These are phyloP conservation scores for Poecilia picta DNA, from an alignment of 2,797 vertebrate species.

Conservation along the genomic window DNA sequence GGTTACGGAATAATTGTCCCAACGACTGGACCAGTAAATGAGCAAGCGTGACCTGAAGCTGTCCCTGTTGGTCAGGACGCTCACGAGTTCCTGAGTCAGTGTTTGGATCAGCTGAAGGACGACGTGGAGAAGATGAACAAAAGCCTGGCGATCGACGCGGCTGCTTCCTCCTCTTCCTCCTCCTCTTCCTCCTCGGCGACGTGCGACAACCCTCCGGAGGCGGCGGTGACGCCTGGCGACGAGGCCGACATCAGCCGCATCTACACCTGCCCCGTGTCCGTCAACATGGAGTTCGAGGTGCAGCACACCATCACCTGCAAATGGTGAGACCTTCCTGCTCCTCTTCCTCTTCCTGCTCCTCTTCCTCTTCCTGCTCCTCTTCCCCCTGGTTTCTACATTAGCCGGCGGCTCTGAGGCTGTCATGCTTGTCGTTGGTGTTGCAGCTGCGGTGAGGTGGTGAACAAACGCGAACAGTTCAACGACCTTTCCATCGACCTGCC, in stretches of 20 bases:
- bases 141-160: constrained; percentile 86
- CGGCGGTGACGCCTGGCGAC: constrained; percentile 72
- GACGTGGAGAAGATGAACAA: constrained; percentile 99
- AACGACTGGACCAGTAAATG: neutral
- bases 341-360: no score
- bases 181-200: constrained; percentile 25
- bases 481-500: constrained; percentile 98
- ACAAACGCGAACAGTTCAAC: constrained; percentile 96
- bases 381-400: no score
- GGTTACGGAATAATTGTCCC: neutral
- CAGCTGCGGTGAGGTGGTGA: constrained; percentile 94
- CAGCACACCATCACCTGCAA: constrained; percentile 98
- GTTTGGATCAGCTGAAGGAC: constrained; percentile 97
- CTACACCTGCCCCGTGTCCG: constrained; percentile 94
- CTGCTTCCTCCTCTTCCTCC: constrained; percentile 34
- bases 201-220: constrained; percentile 81
- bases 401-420: neutral
- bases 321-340: constrained; percentile 81
- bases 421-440: constrained; percentile 5
- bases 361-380: no score
- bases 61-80: constrained; percentile 84
- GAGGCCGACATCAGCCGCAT: constrained; percentile 87
- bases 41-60: neutral
- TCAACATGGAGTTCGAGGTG: constrained; percentile 98
- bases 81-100: constrained; percentile 98